Percentiles rank a stretch among this genome's conserved stretches.
Conservation (phyloP, 2,888 invertebrate genomes). For the Sussaba pulchella region DNA sequence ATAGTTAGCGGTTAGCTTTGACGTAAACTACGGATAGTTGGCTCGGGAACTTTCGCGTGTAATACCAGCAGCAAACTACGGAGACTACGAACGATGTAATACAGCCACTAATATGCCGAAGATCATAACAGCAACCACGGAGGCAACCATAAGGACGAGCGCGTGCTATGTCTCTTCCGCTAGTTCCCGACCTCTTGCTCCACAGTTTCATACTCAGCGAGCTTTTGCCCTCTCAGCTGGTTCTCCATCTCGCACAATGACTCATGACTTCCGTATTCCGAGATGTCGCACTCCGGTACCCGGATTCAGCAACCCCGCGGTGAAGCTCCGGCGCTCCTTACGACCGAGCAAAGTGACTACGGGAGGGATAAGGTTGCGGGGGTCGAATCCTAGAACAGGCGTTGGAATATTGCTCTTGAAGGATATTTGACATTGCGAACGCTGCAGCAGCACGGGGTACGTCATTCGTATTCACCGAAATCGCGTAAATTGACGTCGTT, state of each 20-base stretch:
- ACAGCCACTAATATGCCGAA: slow-evolving; percentile 71
- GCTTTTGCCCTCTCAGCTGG: slow-evolving; percentile 22
- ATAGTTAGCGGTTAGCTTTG: slow-evolving; percentile 10
- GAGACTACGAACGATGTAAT: slow-evolving; percentile 71
- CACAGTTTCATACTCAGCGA: slow-evolving; percentile 25
- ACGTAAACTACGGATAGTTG: slow-evolving; percentile 19
- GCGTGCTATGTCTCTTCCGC: slow-evolving; percentile 1
- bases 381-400: slow-evolving; percentile 36
- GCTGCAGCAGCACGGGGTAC: neutral
- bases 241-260: slow-evolving; percentile 62
- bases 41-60: slow-evolving; percentile 40
- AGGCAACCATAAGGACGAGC: slow-evolving; percentile 29
- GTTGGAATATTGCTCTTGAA: slow-evolving; percentile 49
- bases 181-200: slow-evolving; percentile 30
- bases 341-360: neutral
- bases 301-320: slow-evolving; percentile 23
- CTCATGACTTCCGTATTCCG: slow-evolving; percentile 75
- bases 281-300: slow-evolving; percentile 62
- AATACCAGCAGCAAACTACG: slow-evolving; percentile 58
- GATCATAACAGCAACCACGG: slow-evolving; percentile 49
- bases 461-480: neutral
- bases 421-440: slow-evolving; percentile 43
- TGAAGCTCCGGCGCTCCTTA: slow-evolving; percentile 17
- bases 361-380: slow-evolving; percentile 10
- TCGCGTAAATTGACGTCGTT: too few relatives aligned